A percentile compares a stretch with the other conserved stretches of the same genome.
These are phyloP conservation scores for Planiliza haematocheilus DNA, from an alignment of 2,113 vertebrate genomes.

Conservation along the genomic window DNA sequence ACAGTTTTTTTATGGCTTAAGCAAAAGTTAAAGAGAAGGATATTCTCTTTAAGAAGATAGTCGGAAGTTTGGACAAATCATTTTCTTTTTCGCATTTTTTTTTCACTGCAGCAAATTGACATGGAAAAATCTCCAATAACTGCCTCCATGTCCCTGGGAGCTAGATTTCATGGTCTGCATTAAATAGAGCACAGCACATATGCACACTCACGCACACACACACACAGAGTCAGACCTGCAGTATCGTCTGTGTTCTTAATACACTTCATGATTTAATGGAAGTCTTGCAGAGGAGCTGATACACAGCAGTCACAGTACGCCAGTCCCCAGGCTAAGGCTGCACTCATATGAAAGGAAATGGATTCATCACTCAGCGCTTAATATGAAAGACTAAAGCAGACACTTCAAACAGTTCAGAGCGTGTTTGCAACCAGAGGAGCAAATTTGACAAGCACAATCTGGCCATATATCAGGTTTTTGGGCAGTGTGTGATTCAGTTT, in stretches of 20 bases:
- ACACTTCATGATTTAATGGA: constrained; percentile 24
- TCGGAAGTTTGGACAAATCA: neutral
- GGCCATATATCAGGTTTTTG: constrained; percentile 8
- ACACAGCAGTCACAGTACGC: neutral
- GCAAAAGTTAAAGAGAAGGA: constrained; percentile 19
- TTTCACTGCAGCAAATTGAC: neutral
- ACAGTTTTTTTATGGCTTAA: constrained; percentile 7
- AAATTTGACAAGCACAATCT: constrained; percentile 13
- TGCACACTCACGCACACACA: neutral
- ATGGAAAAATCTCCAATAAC: neutral
- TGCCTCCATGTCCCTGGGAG: neutral
- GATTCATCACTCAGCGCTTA: constrained; percentile 27
- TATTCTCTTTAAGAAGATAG: constrained; percentile 7
- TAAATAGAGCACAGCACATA: neutral
- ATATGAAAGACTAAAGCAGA: constrained; percentile 8
- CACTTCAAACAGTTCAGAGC: constrained; percentile 24
- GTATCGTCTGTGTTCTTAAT: neutral
- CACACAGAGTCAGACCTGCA: neutral
- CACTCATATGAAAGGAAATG: constrained; percentile 34
- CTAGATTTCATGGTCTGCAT: constrained; percentile 9
- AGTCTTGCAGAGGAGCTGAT: constrained; percentile 2
- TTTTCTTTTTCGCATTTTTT: neutral
- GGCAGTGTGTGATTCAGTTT: neutral
- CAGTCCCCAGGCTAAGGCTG: constrained; percentile 35
- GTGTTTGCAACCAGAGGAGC: constrained; percentile 8